Evolutionary conservation across 2,888 invertebrate species (phyloP).

Genomic region (Eutolmus rufibarbis): DNA sequence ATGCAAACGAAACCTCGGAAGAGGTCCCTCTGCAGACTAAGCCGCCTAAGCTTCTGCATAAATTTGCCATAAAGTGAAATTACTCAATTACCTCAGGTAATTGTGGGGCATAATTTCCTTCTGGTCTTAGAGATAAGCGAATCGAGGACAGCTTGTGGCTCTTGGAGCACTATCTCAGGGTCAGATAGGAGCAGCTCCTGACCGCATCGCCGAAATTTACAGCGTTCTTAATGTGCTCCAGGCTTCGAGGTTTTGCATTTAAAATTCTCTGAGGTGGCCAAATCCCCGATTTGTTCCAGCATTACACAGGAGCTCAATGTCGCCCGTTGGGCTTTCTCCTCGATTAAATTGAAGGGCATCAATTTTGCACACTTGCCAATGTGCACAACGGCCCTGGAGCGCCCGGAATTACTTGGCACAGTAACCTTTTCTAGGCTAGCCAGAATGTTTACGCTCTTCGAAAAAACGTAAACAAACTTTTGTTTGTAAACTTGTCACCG

Average conservation of each 20-base stretch:
- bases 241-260: not conserved
- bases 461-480: conserved; percentile 28
- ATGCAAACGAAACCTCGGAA: not conserved
- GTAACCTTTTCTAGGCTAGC: not conserved
- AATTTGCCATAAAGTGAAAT: conserved; percentile 19
- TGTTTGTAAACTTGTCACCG: not conserved
- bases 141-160: not conserved
- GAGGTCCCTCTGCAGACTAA: not conserved
- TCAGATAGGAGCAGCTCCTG: not conserved
- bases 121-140: conserved; percentile 5
- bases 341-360: not conserved
- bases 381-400: not conserved
- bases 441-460: not conserved
- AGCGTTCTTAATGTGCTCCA: not conserved
- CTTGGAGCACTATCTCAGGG: not conserved
- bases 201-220: not conserved
- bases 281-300: not conserved
- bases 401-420: not conserved
- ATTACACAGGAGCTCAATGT: not conserved
- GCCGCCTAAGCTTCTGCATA: not conserved
- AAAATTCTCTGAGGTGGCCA: not conserved
- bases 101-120: conserved; percentile 1
- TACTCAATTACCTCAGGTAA: conserved; percentile 22
- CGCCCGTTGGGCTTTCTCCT: not conserved
- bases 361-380: not conserved